Evolutionary conservation across 2,888 invertebrate species (phyloP), one percentile per base, ranked within the genome.

Genomic region (Gasteruption jaculator): DNA sequence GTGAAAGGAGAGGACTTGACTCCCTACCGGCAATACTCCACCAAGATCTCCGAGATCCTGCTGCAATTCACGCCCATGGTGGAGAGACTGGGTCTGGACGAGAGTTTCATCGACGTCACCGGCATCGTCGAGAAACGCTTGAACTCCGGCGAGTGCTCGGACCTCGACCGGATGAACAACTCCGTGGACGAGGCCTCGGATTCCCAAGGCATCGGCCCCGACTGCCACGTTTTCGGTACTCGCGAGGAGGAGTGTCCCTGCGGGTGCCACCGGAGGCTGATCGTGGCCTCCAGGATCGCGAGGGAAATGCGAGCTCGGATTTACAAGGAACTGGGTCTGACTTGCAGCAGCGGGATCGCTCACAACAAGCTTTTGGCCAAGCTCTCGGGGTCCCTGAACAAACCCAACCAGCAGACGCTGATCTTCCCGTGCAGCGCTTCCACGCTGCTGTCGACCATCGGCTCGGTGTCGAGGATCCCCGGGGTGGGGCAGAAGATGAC

Each of bases 301-400:
- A 76, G 78, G 57, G 85, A 88, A 61, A 86, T 91, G 61, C 77
- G 91, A 38, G 74, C 81, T 48, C 78, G 79, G 54, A 75, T 91
- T 52, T 75, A 74, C 52, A 74, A 77, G 43, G 82, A 85, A 50
- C 73, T 90, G 51, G 81, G 83, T 37, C 76, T 89, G 45, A 89
- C 88, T 2, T 81, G 82, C 54, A 87, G 88, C 74, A 88, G 89
- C 22, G 91, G 91, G 34, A 78, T 91, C 47, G 83, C 86, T 21
- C 85, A 88, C 58, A 91, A 91, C 67, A 91, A 91, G 72, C 70
- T 91, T 44, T 68, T 91, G 60, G 85, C 91, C 3, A 91, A 91
- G 72, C 71, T 91, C 48, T 82, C 78, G 33, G 84, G 86, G 49
- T 76, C 79, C 25, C 72, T 80, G 49, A 77, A 87, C 61, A 89